phyloP scores from a whole-genome alignment of 2,888 invertebrate genomes.

The Metellina segmentata region DNA sequence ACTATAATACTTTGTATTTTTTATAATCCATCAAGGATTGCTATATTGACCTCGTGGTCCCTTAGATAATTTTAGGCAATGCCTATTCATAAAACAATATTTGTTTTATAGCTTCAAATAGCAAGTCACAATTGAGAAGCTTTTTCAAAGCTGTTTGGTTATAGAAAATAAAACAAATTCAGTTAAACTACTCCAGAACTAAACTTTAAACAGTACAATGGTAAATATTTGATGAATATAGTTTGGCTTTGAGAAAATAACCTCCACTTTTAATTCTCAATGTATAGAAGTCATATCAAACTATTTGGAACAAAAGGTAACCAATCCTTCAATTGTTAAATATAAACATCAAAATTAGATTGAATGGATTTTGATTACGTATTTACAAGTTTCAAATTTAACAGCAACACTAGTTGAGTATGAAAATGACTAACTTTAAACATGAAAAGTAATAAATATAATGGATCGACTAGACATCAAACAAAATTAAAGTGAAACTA shows the following conservation, averaged over 20 bases:
- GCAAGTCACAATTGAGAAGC: background rate
- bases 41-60: conserved; percentile 46
- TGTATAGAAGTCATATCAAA: too few species aligned
- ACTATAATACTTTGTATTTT: conserved; percentile 42
- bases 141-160: background rate
- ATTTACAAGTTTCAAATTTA: background rate
- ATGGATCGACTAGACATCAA: background rate
- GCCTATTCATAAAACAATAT: background rate
- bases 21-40: conserved; percentile 45
- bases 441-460: background rate
- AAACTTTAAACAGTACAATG: too few species aligned
- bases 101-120: background rate
- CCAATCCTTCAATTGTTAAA: background rate
- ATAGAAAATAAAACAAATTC: too few species aligned
- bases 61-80: background rate
- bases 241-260: too few species aligned
- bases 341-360: too few species aligned
- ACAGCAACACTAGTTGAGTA: background rate
- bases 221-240: too few species aligned
- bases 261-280: too few species aligned
- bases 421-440: background rate
- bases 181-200: too few species aligned
- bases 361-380: background rate
- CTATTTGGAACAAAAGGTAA: background rate
- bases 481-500: too few species aligned